phyloP scores from a whole-genome alignment of 2,888 invertebrate genomes.

The Amaurobius ferox region DNA sequence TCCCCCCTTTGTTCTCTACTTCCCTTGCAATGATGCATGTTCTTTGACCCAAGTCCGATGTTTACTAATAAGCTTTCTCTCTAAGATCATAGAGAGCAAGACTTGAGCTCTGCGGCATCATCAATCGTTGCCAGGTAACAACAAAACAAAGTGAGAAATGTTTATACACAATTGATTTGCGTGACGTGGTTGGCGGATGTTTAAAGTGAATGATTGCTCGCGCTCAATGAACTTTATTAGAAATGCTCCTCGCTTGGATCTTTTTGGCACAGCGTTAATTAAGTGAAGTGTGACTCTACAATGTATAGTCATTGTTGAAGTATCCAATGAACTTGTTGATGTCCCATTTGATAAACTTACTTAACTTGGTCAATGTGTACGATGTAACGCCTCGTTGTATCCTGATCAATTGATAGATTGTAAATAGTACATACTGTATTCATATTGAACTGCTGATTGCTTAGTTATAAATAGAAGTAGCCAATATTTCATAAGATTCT shows the following conservation, averaged over 20 bases:
- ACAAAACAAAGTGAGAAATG: not conserved
- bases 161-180: not conserved
- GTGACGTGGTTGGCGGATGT: not conserved
- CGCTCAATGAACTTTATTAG: slow-evolving; percentile 4
- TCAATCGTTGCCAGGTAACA: not conserved
- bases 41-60: not conserved
- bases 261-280: not conserved
- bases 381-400: not conserved
- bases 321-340: not conserved
- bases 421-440: too few species aligned
- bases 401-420: too few species aligned
- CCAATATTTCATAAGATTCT: too few species aligned
- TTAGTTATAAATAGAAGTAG: too few species aligned
- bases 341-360: not conserved
- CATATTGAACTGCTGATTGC: too few species aligned
- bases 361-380: not conserved
- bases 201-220: not conserved
- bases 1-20: not conserved
- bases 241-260: not conserved
- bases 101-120: not conserved
- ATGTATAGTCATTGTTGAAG: not conserved
- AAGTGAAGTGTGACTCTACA: not conserved
- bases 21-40: not conserved
- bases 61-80: not conserved
- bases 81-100: not conserved